Percentiles rank a stretch among this genome's conserved stretches.
These are phyloP conservation scores for Ectemnius cavifrons DNA, from an alignment of 2,888 invertebrate genomes.

Conservation along the genomic window DNA sequence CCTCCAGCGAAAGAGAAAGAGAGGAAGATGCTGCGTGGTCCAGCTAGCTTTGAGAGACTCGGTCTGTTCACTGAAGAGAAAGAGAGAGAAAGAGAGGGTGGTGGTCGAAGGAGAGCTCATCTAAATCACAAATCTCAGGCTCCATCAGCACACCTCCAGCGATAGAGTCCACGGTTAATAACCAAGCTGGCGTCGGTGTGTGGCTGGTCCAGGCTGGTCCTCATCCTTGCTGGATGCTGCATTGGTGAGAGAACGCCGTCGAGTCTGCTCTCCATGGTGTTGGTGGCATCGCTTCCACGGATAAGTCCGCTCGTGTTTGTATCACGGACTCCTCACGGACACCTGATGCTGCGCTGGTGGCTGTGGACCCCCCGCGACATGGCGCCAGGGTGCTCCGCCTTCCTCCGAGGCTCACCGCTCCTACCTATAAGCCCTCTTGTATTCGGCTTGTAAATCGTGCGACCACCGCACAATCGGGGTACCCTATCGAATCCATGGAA, in stretches of 20 bases:
- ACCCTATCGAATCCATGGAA: slow-evolving; percentile 7
- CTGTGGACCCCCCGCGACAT: slow-evolving; percentile 77
- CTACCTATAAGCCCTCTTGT: slow-evolving; percentile 40
- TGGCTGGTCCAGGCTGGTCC: slow-evolving; percentile 16
- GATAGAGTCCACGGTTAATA: slow-evolving; percentile 69
- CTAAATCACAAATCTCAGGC: slow-evolving; percentile 77
- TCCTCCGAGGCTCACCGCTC: slow-evolving; percentile 44
- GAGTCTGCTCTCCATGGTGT: too few species aligned
- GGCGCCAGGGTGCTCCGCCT: slow-evolving; percentile 78
- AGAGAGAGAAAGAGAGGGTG: slow-evolving; percentile 7
- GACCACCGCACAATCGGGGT: slow-evolving; percentile 39
- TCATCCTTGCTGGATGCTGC: too few species aligned
- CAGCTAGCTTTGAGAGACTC: background rate
- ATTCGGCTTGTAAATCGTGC: slow-evolving; percentile 41
- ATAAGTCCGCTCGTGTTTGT: slow-evolving; percentile 17
- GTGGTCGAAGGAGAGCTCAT: slow-evolving; percentile 69
- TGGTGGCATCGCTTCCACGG: slow-evolving; percentile 22
- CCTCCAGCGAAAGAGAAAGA: background rate
- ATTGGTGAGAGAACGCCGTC: too few species aligned
- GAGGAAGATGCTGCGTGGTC: slow-evolving; percentile 2
- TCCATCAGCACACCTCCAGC: slow-evolving; percentile 73
- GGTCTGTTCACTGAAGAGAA: background rate
- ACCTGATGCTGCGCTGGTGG: slow-evolving; percentile 27
- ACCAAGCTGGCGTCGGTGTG: slow-evolving; percentile 57
- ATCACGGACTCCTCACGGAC: slow-evolving; percentile 35